These are phyloP conservation scores for Collichthys lucidus DNA, from an alignment of 2,113 vertebrate species.

Conservation along the genomic window DNA sequence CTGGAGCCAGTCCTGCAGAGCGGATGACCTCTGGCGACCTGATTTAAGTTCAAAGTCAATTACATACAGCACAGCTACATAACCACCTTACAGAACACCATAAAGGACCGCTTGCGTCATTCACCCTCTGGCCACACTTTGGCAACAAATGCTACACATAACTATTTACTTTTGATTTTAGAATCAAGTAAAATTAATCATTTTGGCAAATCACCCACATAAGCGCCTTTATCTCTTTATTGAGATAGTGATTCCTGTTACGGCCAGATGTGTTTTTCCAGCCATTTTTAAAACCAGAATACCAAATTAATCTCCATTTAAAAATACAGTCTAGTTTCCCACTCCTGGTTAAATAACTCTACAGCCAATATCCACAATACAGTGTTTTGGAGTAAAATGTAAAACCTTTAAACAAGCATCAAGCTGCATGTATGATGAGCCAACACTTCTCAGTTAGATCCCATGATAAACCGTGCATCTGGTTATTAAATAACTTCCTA, in stretches of 20 bases:
- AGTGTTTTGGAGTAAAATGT: background rate
- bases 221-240: background rate
- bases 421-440: background rate
- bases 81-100: background rate
- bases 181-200: background rate
- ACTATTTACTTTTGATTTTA: background rate
- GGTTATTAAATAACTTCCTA: background rate
- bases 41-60: conserved; percentile 49
- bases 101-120: background rate
- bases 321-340: background rate
- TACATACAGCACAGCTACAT: conserved; percentile 23
- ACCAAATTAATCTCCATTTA: background rate
- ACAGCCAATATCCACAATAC: background rate
- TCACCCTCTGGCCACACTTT: background rate
- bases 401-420: background rate
- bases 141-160: background rate
- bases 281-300: background rate
- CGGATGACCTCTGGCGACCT: conserved; percentile 43
- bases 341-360: background rate
- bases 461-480: background rate
- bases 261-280: background rate
- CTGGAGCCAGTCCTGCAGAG: conserved; percentile 53
- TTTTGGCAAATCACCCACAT: background rate
- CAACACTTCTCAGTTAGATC: background rate
- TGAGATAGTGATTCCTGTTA: background rate